Conservation (phyloP, 1,140 invertebrate genomes). For the Drosophila jambulina region DNA sequence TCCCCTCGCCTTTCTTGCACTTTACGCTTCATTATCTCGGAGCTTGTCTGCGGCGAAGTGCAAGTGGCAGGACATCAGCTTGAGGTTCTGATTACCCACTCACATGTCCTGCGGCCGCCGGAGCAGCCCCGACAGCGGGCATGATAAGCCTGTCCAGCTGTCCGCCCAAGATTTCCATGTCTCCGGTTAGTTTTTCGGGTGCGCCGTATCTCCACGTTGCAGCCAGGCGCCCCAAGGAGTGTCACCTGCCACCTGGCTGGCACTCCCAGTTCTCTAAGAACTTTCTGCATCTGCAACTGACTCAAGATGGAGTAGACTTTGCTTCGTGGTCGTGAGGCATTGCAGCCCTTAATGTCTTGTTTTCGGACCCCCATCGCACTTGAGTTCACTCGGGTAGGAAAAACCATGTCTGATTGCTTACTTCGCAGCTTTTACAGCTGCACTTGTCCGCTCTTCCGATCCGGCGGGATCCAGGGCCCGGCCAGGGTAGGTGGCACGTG, state of each 20-base stretch:
- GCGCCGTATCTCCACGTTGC: conserved; percentile 6
- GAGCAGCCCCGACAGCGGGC: neutral
- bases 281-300: conserved; percentile 42
- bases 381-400: conserved; percentile 24
- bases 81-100: conserved; percentile 46
- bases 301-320: conserved; percentile 16
- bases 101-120: conserved; percentile 37
- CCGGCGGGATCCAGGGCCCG: neutral
- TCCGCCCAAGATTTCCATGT: conserved; percentile 55
- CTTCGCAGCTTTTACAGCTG: conserved; percentile 44
- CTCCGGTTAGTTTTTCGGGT: conserved; percentile 23
- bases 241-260: conserved; percentile 61
- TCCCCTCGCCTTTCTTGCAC: conserved; percentile 45
- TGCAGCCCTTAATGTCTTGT: conserved; percentile 40
- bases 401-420: conserved; percentile 42
- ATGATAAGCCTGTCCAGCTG: conserved; percentile 54
- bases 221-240: conserved; percentile 49
- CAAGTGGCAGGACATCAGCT: conserved; percentile 36
- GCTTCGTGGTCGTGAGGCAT: conserved; percentile 3
- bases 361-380: conserved; percentile 32
- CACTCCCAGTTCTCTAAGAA: conserved; percentile 20
- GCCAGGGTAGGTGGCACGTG: conserved; percentile 28
- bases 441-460: conserved; percentile 5
- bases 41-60: conserved; percentile 12
- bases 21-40: conserved; percentile 68